phyloP scores from a whole-genome alignment of 2,888 invertebrate genomes.

The Cataglyphis rosenhaueri region DNA sequence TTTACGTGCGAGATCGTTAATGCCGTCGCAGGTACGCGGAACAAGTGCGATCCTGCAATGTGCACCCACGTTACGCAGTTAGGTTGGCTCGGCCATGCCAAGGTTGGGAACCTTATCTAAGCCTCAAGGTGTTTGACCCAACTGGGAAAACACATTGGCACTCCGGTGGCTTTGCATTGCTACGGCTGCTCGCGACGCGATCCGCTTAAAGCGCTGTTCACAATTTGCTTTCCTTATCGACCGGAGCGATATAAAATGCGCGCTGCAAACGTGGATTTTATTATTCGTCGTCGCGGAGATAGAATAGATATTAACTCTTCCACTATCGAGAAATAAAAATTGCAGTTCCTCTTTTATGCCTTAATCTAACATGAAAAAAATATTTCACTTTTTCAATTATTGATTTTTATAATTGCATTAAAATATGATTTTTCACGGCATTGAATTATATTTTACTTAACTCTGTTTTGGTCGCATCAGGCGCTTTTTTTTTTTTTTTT shows the following conservation, averaged over 20 bases:
- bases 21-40: slow-evolving; percentile 9
- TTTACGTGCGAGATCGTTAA: slow-evolving; percentile 22
- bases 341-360: neutral
- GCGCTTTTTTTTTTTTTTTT: neutral
- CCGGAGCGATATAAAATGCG: neutral
- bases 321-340: neutral
- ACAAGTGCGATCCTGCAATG: slow-evolving; percentile 41
- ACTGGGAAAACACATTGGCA: slow-evolving; percentile 80
- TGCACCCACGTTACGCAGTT: slow-evolving; percentile 67
- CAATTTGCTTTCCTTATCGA: slow-evolving; percentile 49
- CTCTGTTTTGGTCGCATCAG: neutral
- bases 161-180: slow-evolving; percentile 60
- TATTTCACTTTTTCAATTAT: neutral
- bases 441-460: neutral
- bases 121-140: slow-evolving; percentile 81
- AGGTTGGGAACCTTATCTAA: slow-evolving; percentile 81
- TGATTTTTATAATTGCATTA: neutral
- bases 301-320: neutral
- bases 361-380: neutral
- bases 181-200: slow-evolving; percentile 49
- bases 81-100: slow-evolving; percentile 75
- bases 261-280: slow-evolving; percentile 1
- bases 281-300: neutral
- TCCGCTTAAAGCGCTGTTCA: slow-evolving; percentile 59
- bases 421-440: neutral